phyloP scores from a whole-genome alignment of 2,888 invertebrate species.

The Orthonevra nobilis region DNA sequence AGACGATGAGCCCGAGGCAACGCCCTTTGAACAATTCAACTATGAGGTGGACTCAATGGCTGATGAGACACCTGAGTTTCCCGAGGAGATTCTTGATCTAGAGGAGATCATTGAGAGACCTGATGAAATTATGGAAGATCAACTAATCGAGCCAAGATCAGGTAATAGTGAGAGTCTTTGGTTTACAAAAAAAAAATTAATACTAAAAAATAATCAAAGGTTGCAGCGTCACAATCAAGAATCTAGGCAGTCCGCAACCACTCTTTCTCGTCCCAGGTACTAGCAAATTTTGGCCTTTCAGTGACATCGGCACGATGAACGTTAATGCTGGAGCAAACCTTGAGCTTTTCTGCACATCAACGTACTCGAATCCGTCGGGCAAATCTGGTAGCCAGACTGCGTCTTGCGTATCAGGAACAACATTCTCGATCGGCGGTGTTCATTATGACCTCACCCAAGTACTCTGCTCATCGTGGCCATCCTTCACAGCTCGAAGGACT shows the following conservation, averaged over 20 bases:
- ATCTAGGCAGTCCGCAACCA: constrained; percentile 82
- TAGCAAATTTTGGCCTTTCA: constrained; percentile 74
- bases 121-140: no score
- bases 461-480: constrained; percentile 75
- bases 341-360: constrained; percentile 75
- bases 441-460: constrained; percentile 74
- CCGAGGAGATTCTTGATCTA: constrained; percentile 23
- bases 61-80: background rate
- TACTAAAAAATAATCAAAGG: constrained; percentile 10
- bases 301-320: constrained; percentile 73
- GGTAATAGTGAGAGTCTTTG: constrained; percentile 2
- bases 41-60: constrained; percentile 30
- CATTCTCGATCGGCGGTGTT: constrained; percentile 72
- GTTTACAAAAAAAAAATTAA: background rate
- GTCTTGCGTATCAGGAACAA: constrained; percentile 73
- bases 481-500: constrained; percentile 74
- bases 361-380: constrained; percentile 68
- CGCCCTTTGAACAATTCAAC: background rate
- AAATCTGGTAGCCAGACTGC: constrained; percentile 70
- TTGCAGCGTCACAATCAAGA: constrained; percentile 55
- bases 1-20: background rate
- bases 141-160: background rate
- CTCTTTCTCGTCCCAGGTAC: constrained; percentile 81
- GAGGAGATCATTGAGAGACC: constrained; percentile 35
- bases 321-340: constrained; percentile 73